Evolutionary conservation across 2,888 invertebrate genomes (phyloP), one percentile per base, ranked within the genome.

Genomic region (Patella caerulea): DNA sequence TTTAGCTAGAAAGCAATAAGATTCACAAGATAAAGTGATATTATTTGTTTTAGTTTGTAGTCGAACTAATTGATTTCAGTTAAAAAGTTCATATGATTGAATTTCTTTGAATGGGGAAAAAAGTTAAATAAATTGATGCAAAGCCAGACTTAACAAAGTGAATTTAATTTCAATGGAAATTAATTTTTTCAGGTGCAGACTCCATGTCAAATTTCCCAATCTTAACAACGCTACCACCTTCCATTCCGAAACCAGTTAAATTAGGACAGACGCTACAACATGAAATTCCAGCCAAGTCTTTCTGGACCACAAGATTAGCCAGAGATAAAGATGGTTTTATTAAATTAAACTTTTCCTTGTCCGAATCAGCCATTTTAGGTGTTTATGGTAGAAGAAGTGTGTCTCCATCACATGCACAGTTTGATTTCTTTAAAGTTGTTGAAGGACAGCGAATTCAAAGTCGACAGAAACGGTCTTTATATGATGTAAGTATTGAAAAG

Each of bases 301-400:
- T 98, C 92, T 98, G 98, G 98, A 97, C 97, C 92, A 96, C 97
- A 95, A 97, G 97, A 93, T 98, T 98, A 93, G 97, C 96, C 93
- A 97, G 98, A 92, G 96, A 96, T 81, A 96, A 97, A 92, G 95
- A 97, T 76, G 96, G 96, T 72, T 97, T 97, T 92, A 96, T 98
- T 75, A 96, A 96, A 91, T 98, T 98, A 92, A 97, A 98, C 92
- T 96, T 98, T 92, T 95, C 95, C 92, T 80, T 92, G 45, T 88
- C 91, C 7, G 84, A 83, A 15, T 83, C 87, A 71, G 91, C 92
- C 9, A 88, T 91, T 71, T 81, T 99, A 91, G 99, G 98, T 70
- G 96, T 99, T 19, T 98, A 99, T 91, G 98, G 97, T 2, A 94
- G 98, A 85, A 94, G 97, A 87, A 98, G 98, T 91, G 96, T 97